Evolutionary conservation across 2,888 invertebrate genomes (phyloP).

Genomic region (Encarsia formosa): DNA sequence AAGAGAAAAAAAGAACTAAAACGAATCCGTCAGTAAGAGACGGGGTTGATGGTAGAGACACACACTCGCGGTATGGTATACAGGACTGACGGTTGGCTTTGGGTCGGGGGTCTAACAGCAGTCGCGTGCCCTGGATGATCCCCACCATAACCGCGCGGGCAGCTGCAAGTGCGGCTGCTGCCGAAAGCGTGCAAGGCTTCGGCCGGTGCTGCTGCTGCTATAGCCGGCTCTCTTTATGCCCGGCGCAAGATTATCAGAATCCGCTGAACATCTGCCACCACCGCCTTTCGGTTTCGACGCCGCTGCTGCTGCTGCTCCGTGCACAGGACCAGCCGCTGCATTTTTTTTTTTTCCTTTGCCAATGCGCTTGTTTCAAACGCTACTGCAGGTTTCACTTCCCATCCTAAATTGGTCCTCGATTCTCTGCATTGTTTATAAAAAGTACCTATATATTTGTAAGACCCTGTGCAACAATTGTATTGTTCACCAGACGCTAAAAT

Average conservation of each 20-base stretch:
- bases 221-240: background rate
- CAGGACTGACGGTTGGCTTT: constrained; percentile 24
- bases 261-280: constrained; percentile 33
- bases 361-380: background rate
- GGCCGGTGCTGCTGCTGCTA: constrained; percentile 1
- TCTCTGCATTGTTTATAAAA: too few relatives aligned
- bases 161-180: background rate
- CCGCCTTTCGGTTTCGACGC: constrained; percentile 1
- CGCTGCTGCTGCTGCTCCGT: background rate
- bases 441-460: too few relatives aligned
- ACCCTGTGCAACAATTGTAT: too few relatives aligned
- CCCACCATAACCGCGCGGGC: background rate
- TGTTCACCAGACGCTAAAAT: too few relatives aligned
- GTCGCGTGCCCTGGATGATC: background rate
- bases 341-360: background rate
- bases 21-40: too few relatives aligned
- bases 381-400: too few relatives aligned
- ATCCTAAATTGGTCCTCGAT: too few relatives aligned
- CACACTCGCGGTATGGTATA: too few relatives aligned
- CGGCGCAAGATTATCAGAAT: constrained; percentile 27
- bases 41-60: too few relatives aligned
- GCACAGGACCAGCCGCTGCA: background rate
- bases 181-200: background rate
- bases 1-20: background rate
- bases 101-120: background rate